Base-by-base conservation (phyloP, 2,888 invertebrate genomes). In the Nomada lathburiana region DNA sequence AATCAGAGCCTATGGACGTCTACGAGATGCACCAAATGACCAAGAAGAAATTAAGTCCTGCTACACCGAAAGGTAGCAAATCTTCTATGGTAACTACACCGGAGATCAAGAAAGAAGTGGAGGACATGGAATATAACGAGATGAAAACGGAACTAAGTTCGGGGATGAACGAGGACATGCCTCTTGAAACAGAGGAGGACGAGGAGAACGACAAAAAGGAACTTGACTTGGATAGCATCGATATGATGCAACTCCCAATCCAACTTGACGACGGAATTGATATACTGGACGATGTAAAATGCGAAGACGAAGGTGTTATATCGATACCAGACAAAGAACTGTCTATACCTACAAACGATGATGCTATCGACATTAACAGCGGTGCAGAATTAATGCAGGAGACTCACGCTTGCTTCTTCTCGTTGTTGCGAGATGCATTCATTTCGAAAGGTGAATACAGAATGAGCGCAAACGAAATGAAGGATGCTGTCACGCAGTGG, bases 401-500 rank as follows among this genome's bases (percentile, higher is more conserved):
- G 67, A 97, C 97, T 0, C 97, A 97, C 88, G 96, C 97, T 0
- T 97, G 97, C 93, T 99, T 98, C 95, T 96, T 99, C 93, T 97
- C 98, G 1, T 94, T 99, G 59, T 95, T 99, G 44, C 95, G 98
- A 7, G 98, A 98, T 90, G 95, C 98, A 77, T 97, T 99, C 90
- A 97, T 97, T 71, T 97, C 98, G 0, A 96, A 97, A 7, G 96
- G 96, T 1, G 98, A 98, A 86, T 98, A 98, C 91, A 95, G 98
- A 62, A 97, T 98, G 94, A 97, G 97, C 42, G 96, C 97, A 83
- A 95, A 95, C 9, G 96, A 97, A 91, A 94, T 98, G 94, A 96
- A 97, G 92, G 95, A 97, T 88, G 95, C 97, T 65, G 95, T 98
- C 42, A 94, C 95, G 71, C 95, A 96, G 1, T 98, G 98, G 95